A percentile compares a stretch with the other conserved stretches of the same genome.
phyloP scores from a whole-genome alignment of 1,140 invertebrate genomes.

The Hycleus phaleratus region DNA sequence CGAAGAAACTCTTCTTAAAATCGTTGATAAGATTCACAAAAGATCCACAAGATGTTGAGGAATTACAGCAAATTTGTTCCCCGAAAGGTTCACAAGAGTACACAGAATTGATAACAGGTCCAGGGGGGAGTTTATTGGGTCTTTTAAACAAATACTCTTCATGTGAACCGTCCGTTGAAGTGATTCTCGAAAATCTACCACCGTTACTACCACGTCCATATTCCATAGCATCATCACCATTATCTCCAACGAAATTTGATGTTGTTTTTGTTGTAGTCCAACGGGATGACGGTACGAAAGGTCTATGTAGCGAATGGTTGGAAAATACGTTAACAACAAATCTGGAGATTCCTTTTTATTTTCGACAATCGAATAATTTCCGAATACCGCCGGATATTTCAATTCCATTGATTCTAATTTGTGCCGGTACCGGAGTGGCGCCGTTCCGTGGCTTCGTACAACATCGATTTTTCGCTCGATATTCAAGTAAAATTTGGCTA shows the following conservation, averaged over 20 bases:
- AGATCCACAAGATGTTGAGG: constrained; percentile 52
- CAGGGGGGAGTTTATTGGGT: constrained; percentile 53
- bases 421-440: constrained; percentile 74
- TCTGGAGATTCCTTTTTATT: constrained; percentile 50
- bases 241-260: constrained; percentile 43
- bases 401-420: constrained; percentile 66
- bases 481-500: constrained; percentile 46
- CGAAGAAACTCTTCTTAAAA: constrained; percentile 41
- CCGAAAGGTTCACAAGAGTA: constrained; percentile 58
- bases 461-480: constrained; percentile 38
- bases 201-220: constrained; percentile 68
- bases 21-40: constrained; percentile 47
- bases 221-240: constrained; percentile 65
- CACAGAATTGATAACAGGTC: constrained; percentile 50
- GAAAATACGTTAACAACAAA: constrained; percentile 36
- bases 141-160: constrained; percentile 56
- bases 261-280: constrained; percentile 63
- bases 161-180: constrained; percentile 54
- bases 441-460: constrained; percentile 66
- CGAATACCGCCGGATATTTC: constrained; percentile 45
- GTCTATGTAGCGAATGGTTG: constrained; percentile 62
- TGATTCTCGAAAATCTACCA: constrained; percentile 64
- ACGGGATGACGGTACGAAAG: constrained; percentile 47
- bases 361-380: constrained; percentile 52
- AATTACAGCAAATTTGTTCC: constrained; percentile 56